Evolutionary conservation across 2,113 vertebrate species (phyloP).

Genomic region (Crotophaga sulcirostris): DNA sequence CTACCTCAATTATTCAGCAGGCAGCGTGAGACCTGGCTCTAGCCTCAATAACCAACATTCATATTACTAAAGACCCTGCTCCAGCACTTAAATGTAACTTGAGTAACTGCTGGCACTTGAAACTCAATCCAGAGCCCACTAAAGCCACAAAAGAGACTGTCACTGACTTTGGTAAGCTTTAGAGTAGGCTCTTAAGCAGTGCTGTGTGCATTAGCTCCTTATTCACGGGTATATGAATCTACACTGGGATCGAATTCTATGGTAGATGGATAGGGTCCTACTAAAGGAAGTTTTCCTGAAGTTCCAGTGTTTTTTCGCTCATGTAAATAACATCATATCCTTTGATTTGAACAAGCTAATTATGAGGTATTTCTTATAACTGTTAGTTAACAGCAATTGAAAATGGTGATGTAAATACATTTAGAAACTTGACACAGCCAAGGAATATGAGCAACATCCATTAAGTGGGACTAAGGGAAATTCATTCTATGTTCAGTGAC

Average conservation of each 20-base stretch:
- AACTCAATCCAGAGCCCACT: not conserved
- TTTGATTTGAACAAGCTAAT: not conserved
- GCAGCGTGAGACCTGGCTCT: not conserved
- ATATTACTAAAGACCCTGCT: not conserved
- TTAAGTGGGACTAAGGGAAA: not conserved
- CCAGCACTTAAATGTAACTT: not conserved
- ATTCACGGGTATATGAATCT: not conserved
- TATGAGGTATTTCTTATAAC: not conserved
- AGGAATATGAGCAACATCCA: not conserved
- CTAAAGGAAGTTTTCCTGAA: not conserved
- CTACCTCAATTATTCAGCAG: not conserved
- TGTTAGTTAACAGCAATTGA: not conserved
- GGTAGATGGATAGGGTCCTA: not conserved
- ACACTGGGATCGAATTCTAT: not conserved
- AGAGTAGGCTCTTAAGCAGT: not conserved
- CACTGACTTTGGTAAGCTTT: not conserved
- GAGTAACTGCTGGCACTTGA: conserved; percentile 25
- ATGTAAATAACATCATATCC: not conserved
- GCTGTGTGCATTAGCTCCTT: not conserved
- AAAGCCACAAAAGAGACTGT: not conserved
- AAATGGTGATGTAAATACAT: not conserved
- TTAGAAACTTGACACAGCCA: not conserved
- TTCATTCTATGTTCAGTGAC: not conserved
- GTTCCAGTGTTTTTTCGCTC: not conserved
- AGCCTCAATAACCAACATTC: not conserved